Conservation (phyloP, 64 coral and sea anemone genomes). For the Porites australiensis region DNA sequence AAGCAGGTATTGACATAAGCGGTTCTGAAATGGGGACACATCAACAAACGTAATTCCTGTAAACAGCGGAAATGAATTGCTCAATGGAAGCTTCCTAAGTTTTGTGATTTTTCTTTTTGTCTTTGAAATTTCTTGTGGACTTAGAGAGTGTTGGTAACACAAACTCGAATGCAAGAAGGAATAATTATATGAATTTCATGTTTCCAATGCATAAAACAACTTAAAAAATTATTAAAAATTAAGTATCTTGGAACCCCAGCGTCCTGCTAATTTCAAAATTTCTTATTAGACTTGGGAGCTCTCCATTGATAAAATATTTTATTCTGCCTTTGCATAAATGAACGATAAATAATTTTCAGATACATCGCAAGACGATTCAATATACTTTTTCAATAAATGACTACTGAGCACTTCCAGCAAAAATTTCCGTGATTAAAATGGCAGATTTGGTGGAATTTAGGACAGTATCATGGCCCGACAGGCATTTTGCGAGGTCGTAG, state of each 20-base stretch:
- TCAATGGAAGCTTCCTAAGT: too few relatives aligned
- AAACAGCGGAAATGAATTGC: too few relatives aligned
- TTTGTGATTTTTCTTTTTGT: too few relatives aligned
- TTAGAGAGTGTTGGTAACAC: too few relatives aligned
- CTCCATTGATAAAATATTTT: too few relatives aligned
- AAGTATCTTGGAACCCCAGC: too few relatives aligned
- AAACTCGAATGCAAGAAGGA: too few relatives aligned
- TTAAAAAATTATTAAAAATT: too few relatives aligned
- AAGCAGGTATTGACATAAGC: conserved; percentile 29
- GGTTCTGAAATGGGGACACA: not conserved
- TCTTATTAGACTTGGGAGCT: too few relatives aligned
- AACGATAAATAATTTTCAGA: not conserved
- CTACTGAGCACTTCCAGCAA: not conserved
- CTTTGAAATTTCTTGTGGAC: too few relatives aligned
- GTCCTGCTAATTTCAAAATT: not conserved
- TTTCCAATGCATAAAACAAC: not conserved
- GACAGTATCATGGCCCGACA: not conserved
- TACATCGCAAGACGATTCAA: not conserved
- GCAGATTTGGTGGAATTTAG: not conserved
- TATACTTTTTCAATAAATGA: not conserved
- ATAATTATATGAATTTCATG: not conserved
- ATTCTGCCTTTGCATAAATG: too few relatives aligned
- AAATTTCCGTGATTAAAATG: not conserved
- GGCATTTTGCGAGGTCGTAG: not conserved
- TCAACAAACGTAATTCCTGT: too few relatives aligned